A percentile compares a stretch with the other conserved stretches of the same genome.
Evolutionary conservation across 1,140 invertebrate species (phyloP).

Genomic region (Drosophila elegans): DNA sequence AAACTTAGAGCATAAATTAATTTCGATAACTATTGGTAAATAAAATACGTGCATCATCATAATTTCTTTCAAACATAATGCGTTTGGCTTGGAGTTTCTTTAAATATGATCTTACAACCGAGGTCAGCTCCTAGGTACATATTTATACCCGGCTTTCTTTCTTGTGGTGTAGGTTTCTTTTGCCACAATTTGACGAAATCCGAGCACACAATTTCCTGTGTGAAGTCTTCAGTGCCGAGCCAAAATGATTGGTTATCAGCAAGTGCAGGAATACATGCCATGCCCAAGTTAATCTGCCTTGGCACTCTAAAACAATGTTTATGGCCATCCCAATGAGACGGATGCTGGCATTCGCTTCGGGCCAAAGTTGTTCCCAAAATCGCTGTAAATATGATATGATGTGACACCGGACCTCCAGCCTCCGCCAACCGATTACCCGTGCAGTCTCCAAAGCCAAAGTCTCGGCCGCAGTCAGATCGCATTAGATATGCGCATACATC

Average conservation of each 20-base stretch:
- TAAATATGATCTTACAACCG: too few relatives aligned
- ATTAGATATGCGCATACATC: slow-evolving; percentile 76
- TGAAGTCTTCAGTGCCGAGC: neutral
- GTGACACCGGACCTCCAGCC: slow-evolving; percentile 7
- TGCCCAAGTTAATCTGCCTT: slow-evolving; percentile 20
- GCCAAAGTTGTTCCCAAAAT: slow-evolving; percentile 6
- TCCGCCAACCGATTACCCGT: slow-evolving; percentile 23
- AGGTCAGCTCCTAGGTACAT: too few relatives aligned
- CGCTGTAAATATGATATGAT: slow-evolving; percentile 35
- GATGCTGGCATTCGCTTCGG: neutral
- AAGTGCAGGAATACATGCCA: slow-evolving; percentile 7
- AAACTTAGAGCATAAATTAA: too few relatives aligned
- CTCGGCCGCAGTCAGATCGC: slow-evolving; percentile 32
- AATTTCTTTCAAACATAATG: too few relatives aligned
- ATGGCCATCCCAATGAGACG: slow-evolving; percentile 32
- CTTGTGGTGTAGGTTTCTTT: too few relatives aligned
- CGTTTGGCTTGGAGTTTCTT: too few relatives aligned
- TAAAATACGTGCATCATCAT: too few relatives aligned
- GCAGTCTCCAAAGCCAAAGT: slow-evolving; percentile 1
- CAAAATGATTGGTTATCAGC: neutral
- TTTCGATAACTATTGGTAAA: too few relatives aligned
- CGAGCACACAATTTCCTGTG: neutral
- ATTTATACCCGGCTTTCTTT: too few relatives aligned
- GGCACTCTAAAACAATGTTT: slow-evolving; percentile 41
- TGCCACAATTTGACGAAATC: too few relatives aligned